Percentiles rank a stretch among this genome's conserved stretches.
Conservation (phyloP, 92 coral and sea anemone genomes). For the Phenganax marumi region DNA sequence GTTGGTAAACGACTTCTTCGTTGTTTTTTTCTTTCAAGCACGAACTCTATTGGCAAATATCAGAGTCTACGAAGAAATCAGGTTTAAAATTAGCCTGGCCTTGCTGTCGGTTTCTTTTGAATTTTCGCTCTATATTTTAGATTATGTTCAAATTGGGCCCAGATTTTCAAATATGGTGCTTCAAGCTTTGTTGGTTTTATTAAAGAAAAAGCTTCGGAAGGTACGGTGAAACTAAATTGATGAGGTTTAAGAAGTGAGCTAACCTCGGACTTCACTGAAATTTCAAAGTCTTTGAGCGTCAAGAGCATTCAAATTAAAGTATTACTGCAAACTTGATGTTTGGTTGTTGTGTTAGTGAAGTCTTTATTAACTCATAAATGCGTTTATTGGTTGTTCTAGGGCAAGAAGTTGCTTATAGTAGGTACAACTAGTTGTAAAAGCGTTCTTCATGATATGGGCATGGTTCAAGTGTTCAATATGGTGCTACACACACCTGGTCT, state of each 20-base stretch:
- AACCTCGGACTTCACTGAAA: background rate
- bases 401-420: slow-evolving; percentile 79
- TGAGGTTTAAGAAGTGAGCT: too few species aligned
- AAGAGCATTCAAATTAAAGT: too few species aligned
- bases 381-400: slow-evolving; percentile 49
- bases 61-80: too few species aligned
- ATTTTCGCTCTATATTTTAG: slow-evolving; percentile 42
- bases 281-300: background rate
- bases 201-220: slow-evolving; percentile 92
- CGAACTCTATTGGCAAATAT: too few species aligned
- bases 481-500: slow-evolving; percentile 84
- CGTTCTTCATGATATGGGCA: slow-evolving; percentile 87
- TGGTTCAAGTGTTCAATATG: slow-evolving; percentile 81
- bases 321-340: too few species aligned
- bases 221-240: slow-evolving; percentile 28
- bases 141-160: slow-evolving; percentile 92
- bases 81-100: too few species aligned
- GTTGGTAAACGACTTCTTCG: slow-evolving; percentile 44
- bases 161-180: slow-evolving; percentile 94
- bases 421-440: slow-evolving; percentile 96
- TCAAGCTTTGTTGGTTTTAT: slow-evolving; percentile 81
- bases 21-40: too few species aligned
- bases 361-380: background rate
- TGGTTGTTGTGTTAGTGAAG: background rate
- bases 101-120: background rate